A percentile compares a stretch with the other conserved stretches of the same genome.
These are phyloP conservation scores for Cryptotis parvus DNA, from an alignment of 2,113 vertebrate genomes.

Conservation along the genomic window DNA sequence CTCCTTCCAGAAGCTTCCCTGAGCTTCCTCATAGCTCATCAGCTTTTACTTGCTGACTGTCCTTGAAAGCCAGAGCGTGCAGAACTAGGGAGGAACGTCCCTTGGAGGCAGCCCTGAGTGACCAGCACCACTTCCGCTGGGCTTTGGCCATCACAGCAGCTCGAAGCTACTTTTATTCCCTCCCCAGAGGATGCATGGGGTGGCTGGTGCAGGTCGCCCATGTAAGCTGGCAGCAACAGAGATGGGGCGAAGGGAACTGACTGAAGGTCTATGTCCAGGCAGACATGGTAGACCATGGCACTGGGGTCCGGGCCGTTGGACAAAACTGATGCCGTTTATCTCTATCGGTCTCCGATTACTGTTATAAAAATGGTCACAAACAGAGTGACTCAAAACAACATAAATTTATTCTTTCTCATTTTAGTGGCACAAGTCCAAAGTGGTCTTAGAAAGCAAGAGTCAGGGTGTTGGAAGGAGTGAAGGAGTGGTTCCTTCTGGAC, in stretches of 20 bases:
- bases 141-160: background rate
- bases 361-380: background rate
- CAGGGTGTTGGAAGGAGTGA: background rate
- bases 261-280: background rate
- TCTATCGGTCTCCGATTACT: background rate
- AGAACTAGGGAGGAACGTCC: too few species aligned
- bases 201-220: background rate
- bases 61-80: background rate
- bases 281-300: background rate
- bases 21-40: background rate
- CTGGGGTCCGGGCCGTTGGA: too few species aligned
- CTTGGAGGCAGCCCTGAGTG: background rate
- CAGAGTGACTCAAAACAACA: background rate
- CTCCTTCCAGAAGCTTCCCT: background rate
- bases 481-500: too few species aligned
- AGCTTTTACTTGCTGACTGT: background rate
- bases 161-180: background rate
- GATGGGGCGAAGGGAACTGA: background rate
- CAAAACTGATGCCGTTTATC: background rate
- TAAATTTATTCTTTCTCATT: background rate
- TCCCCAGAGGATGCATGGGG: too few species aligned
- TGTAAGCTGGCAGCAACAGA: background rate
- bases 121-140: background rate
- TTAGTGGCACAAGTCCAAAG: constrained; percentile 3
- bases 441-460: background rate